A percentile compares a stretch with the other conserved stretches of the same genome.
These are phyloP conservation scores for Drosophila pectinifera DNA, from an alignment of 1,140 invertebrate species.

Conservation along the genomic window DNA sequence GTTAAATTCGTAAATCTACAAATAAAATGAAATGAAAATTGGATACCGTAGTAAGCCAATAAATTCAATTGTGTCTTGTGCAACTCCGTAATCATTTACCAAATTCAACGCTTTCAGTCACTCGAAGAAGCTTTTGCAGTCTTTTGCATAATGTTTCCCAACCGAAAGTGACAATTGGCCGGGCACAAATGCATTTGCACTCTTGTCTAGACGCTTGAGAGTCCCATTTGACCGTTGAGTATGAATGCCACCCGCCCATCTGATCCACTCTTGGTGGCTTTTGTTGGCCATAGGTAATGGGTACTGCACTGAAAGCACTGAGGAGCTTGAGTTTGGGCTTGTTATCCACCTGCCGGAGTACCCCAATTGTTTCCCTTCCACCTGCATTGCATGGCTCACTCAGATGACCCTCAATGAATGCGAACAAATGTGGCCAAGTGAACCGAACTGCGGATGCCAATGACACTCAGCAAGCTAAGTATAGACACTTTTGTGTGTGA, in stretches of 20 bases:
- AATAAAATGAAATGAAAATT: no score
- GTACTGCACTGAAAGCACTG: conserved; percentile 20
- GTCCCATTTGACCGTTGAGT: conserved; percentile 8
- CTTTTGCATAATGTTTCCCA: conserved; percentile 11
- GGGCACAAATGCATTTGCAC: conserved; percentile 43
- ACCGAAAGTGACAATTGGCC: conserved; percentile 14
- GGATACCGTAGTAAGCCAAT: no score
- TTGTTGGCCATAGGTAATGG: conserved; percentile 16
- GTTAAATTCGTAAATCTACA: no score
- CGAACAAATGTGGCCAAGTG: conserved; percentile 35
- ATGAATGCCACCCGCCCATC: not conserved
- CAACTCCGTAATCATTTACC: conserved; percentile 3
- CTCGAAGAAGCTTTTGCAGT: not conserved
- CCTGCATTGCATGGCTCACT: not conserved
- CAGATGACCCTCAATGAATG: conserved; percentile 25
- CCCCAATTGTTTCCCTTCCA: not conserved
- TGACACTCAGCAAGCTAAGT: conserved; percentile 45
- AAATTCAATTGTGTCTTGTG: not conserved
- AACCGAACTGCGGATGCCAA: conserved; percentile 43
- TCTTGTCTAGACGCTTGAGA: conserved; percentile 45
- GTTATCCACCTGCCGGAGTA: conserved; percentile 32
- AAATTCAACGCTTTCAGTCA: conserved; percentile 2
- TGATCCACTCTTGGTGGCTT: conserved; percentile 31
- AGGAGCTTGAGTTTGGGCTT: not conserved
- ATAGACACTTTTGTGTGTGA: conserved; percentile 52